phyloP scores from a whole-genome alignment of 2,797 vertebrate genomes.

The Acipenser transmontanus region DNA sequence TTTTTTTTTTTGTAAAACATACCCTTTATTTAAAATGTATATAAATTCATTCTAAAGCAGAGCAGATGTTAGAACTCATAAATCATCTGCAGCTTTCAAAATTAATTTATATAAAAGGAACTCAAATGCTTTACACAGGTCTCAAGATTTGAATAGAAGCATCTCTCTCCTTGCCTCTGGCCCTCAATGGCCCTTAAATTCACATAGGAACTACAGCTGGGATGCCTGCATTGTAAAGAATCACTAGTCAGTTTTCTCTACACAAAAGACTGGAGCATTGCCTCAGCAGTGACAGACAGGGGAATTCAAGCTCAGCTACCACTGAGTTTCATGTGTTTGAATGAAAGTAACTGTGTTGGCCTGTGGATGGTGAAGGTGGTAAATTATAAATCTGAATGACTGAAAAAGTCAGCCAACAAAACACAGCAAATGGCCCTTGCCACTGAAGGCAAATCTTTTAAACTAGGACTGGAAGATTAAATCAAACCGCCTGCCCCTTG shows the following conservation, averaged over 20 bases:
- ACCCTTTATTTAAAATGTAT: no score
- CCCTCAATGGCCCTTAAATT: not conserved
- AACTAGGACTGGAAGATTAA: constrained; percentile 13
- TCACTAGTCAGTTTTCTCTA: not conserved
- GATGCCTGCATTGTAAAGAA: not conserved
- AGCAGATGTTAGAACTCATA: no score
- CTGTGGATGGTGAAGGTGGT: not conserved
- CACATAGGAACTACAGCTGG: constrained; percentile 1
- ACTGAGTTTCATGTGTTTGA: not conserved
- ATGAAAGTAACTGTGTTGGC: constrained; percentile 5
- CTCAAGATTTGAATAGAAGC: not conserved
- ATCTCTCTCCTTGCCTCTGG: not conserved
- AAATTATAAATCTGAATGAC: constrained; percentile 11
- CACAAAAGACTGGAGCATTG: not conserved
- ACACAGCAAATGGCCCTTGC: not conserved
- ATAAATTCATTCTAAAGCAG: no score
- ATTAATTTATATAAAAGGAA: not conserved
- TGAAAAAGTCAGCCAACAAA: constrained; percentile 2
- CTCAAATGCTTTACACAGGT: not conserved
- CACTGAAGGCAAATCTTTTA: not conserved
- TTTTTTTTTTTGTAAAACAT: no score
- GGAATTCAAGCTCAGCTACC: not conserved
- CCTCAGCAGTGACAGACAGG: not conserved
- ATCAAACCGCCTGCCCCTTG: not conserved
- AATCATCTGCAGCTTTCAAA: no score